Conservation (phyloP, 2,888 invertebrate genomes). For the Yponomeuta evonymella region DNA sequence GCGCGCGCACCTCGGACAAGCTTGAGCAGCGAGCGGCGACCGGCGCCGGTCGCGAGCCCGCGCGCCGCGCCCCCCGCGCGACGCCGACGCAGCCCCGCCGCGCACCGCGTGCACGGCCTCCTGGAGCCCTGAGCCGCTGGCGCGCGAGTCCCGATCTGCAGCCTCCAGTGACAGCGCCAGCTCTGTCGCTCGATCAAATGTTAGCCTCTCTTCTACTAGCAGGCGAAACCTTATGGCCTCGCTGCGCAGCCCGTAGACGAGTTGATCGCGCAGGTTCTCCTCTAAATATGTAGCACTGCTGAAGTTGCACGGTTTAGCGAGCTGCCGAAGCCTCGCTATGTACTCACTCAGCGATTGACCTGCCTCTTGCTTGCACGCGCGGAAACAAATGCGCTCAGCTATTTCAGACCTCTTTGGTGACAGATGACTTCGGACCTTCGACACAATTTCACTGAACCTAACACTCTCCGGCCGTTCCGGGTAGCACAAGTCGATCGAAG, state of each 20-base stretch:
- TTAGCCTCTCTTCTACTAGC: conserved; percentile 9
- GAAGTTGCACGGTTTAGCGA: conserved; percentile 7
- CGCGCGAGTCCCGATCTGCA: conserved; percentile 13
- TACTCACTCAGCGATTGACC: conserved; percentile 14
- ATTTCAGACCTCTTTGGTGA: conserved; percentile 16
- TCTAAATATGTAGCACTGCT: background rate
- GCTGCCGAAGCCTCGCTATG: background rate
- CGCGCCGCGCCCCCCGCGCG: conserved; percentile 8
- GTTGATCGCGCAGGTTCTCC: conserved; percentile 16
- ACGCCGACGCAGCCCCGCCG: background rate
- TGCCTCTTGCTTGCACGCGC: conserved; percentile 11
- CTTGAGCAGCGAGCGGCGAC: background rate
- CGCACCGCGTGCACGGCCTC: no score
- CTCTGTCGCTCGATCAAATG: conserved; percentile 13
- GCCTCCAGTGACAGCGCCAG: conserved; percentile 16
- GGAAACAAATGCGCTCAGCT: conserved; percentile 15
- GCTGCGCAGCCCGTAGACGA: conserved; percentile 14
- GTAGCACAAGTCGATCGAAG: conserved; percentile 13
- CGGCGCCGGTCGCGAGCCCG: background rate
- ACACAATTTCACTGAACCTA: background rate
- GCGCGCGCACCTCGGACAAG: background rate
- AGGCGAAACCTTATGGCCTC: conserved; percentile 13
- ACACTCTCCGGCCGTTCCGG: background rate
- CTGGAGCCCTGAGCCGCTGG: background rate
- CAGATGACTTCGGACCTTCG: conserved; percentile 6